Conservation (phyloP, 2,888 invertebrate species). For the Frankliniella intonsa region DNA sequence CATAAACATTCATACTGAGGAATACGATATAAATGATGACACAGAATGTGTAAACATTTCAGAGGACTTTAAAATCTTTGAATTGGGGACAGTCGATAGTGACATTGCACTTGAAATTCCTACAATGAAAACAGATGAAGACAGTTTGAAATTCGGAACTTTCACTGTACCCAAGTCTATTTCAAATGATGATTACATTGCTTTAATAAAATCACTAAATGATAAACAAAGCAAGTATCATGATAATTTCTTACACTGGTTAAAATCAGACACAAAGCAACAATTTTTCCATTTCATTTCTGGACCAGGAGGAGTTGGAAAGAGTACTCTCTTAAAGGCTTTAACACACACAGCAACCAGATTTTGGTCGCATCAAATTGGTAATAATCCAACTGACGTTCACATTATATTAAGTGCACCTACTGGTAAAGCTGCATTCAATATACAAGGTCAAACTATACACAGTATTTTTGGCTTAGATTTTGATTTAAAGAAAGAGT, state of each 20-base stretch:
- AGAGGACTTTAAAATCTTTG: not conserved
- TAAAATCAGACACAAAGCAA: not conserved
- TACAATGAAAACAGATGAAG: conserved; percentile 6
- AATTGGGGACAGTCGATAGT: not conserved
- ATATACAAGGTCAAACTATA: conserved; percentile 40
- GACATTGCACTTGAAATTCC: not conserved
- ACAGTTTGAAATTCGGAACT: conserved; percentile 30
- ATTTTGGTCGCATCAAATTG: conserved; percentile 37
- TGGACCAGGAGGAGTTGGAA: conserved; percentile 42
- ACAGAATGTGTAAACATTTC: not conserved
- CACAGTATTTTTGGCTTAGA: conserved; percentile 33
- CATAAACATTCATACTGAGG: not conserved
- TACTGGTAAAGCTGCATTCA: conserved; percentile 40
- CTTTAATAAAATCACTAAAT: conserved; percentile 9
- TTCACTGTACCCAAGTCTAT: not conserved
- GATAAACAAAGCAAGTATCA: conserved; percentile 27
- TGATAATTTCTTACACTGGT: not conserved
- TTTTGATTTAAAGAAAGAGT: not conserved
- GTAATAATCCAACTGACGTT: conserved; percentile 37
- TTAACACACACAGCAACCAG: conserved; percentile 39
- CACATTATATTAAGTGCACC: conserved; percentile 38
- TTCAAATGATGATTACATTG: conserved; percentile 26
- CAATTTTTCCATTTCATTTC: conserved; percentile 39
- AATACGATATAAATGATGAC: not conserved
- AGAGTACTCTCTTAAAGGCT: conserved; percentile 40